phyloP scores from a whole-genome alignment of 2,797 vertebrate genomes.

The Rhinichthys osculus region DNA sequence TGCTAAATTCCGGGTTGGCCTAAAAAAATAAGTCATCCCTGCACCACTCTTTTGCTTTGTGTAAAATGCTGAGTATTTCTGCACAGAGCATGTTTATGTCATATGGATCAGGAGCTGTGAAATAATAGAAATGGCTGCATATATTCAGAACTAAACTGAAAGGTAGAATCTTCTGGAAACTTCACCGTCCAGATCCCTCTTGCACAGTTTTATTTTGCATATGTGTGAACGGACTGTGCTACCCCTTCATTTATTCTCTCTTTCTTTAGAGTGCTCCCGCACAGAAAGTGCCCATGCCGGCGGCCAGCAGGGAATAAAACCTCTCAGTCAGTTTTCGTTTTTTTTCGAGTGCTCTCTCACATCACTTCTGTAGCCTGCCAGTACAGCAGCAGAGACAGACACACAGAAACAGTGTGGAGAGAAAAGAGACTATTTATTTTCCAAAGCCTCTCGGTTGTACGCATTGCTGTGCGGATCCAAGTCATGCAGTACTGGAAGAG shows the following conservation, averaged over 20 bases:
- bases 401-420: constrained; percentile 14
- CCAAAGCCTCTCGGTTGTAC: neutral
- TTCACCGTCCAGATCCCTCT: constrained; percentile 7
- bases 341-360: constrained; percentile 24
- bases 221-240: constrained; percentile 22
- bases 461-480: constrained; percentile 13
- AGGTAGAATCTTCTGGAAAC: neutral
- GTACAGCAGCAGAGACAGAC: constrained; percentile 17
- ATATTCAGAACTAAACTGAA: neutral
- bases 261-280: constrained; percentile 9
- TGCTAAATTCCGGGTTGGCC: neutral
- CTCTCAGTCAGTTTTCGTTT: constrained; percentile 35
- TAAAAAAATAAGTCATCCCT: neutral
- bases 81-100: neutral
- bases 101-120: neutral
- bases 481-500: neutral
- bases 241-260: constrained; percentile 21
- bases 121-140: neutral
- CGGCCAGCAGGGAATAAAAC: constrained; percentile 44
- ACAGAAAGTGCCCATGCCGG: constrained; percentile 26
- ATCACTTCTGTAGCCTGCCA: constrained; percentile 38
- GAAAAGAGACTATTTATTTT: constrained; percentile 28
- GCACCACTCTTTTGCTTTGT: neutral
- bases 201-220: constrained; percentile 25
- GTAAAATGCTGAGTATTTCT: neutral